These are phyloP conservation scores for Deilephila porcellus DNA, from an alignment of 2,888 invertebrate species.

Conservation along the genomic window DNA sequence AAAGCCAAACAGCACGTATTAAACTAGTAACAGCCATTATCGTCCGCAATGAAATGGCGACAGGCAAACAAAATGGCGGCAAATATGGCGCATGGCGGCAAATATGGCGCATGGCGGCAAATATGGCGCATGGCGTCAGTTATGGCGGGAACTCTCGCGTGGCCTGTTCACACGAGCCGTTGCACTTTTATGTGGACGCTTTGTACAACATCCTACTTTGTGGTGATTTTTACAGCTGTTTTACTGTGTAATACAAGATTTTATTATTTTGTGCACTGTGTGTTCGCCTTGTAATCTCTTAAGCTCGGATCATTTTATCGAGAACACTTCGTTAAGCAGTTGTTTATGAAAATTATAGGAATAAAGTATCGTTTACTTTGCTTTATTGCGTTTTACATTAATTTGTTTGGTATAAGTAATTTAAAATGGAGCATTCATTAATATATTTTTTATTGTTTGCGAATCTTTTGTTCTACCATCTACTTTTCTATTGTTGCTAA, in stretches of 20 bases:
- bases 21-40: slow-evolving; percentile 4
- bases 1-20: background rate
- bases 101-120: slow-evolving; percentile 23
- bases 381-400: too few relatives aligned
- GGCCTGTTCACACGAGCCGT: slow-evolving; percentile 26
- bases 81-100: slow-evolving; percentile 27
- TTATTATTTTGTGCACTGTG: slow-evolving; percentile 21
- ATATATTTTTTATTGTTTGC: too few relatives aligned
- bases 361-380: too few relatives aligned
- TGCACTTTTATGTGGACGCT: slow-evolving; percentile 28
- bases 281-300: background rate
- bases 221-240: slow-evolving; percentile 23
- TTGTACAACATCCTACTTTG: slow-evolving; percentile 26
- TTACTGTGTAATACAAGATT: slow-evolving; percentile 23
- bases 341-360: background rate
- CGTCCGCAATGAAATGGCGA: slow-evolving; percentile 12
- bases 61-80: too few relatives aligned
- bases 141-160: slow-evolving; percentile 27
- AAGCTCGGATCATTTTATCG: slow-evolving; percentile 3
- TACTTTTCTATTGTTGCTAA: too few relatives aligned
- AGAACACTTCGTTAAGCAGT: background rate
- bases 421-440: too few relatives aligned
- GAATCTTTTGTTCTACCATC: too few relatives aligned
- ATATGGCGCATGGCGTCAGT: slow-evolving; percentile 26
- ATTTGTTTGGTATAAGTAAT: too few relatives aligned